Conservation (phyloP, 30 jellyfish, hydroid and myxozoan species). For the Pseudorhiza aurosa region DNA sequence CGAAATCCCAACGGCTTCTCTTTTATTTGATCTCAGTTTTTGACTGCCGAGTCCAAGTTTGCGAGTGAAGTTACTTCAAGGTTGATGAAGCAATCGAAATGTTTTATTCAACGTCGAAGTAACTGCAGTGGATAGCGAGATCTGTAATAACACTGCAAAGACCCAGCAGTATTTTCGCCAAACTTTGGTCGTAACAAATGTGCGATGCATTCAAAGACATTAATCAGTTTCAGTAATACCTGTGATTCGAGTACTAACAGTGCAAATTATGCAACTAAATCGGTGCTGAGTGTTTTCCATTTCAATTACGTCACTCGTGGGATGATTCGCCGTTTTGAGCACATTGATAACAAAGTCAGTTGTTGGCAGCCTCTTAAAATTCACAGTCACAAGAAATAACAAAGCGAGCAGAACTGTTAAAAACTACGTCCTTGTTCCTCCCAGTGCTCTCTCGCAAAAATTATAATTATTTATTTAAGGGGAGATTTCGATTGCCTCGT, state of each 20-base stretch:
- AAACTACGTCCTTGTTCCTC: not conserved
- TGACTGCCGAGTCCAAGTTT: too few species aligned
- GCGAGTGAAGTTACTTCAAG: too few species aligned
- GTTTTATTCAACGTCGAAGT: not conserved
- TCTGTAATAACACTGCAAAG: not conserved
- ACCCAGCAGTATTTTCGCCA: not conserved
- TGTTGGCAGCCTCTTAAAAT: not conserved
- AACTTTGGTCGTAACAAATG: not conserved
- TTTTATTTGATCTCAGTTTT: too few species aligned
- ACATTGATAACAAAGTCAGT: not conserved
- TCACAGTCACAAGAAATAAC: not conserved
- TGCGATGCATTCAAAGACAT: not conserved
- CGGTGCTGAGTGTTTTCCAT: not conserved
- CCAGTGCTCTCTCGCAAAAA: not conserved
- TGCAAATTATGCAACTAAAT: not conserved
- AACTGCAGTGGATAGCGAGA: not conserved
- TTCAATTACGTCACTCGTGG: not conserved
- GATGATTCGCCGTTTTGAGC: not conserved
- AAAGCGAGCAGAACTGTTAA: not conserved
- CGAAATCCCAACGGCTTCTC: too few species aligned
- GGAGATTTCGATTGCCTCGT: too few species aligned
- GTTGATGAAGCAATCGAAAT: too few species aligned
- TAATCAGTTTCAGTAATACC: not conserved
- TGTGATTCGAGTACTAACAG: not conserved
- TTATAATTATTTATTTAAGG: too few species aligned